Conservation (phyloP, 2,888 invertebrate species). For the Nebria brevicollis region DNA sequence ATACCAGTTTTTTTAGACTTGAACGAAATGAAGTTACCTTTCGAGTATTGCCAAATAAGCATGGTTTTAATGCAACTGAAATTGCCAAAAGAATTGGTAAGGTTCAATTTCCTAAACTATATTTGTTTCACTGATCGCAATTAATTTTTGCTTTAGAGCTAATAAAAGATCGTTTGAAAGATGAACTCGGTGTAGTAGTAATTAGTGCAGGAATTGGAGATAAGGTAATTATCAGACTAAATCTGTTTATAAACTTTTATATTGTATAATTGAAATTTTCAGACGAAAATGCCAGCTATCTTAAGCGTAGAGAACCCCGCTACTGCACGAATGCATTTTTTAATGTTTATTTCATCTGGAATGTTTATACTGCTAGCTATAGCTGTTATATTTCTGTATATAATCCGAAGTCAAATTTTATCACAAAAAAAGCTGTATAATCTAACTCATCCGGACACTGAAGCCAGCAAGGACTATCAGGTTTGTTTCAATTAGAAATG, state of each 20-base stretch:
- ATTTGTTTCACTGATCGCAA: background rate
- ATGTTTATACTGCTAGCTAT: constrained; percentile 73
- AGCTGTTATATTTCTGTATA: constrained; percentile 71
- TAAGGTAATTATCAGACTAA: constrained; percentile 66
- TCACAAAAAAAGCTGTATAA: constrained; percentile 84
- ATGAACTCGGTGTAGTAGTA: constrained; percentile 75
- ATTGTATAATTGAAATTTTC: constrained; percentile 45
- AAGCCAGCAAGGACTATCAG: constrained; percentile 94
- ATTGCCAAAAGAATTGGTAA: constrained; percentile 75
- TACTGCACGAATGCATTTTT: constrained; percentile 62
- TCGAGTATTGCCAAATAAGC: constrained; percentile 74
- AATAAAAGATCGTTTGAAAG: constrained; percentile 74
- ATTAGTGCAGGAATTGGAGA: constrained; percentile 82
- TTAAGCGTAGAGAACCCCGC: constrained; percentile 55
- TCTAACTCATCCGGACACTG: constrained; percentile 78
- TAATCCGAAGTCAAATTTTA: constrained; percentile 80
- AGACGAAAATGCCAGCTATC: constrained; percentile 66
- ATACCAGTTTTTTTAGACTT: constrained; percentile 68
- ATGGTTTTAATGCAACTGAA: constrained; percentile 73
- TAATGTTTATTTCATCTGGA: constrained; percentile 67
- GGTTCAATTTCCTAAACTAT: constrained; percentile 51
- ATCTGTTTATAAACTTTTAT: background rate
- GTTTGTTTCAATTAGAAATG: constrained; percentile 58
- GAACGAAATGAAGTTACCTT: constrained; percentile 82
- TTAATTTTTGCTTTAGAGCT: constrained; percentile 61